Conservation (phyloP, 2,113 vertebrate species). For the Atrichornis clamosus region DNA sequence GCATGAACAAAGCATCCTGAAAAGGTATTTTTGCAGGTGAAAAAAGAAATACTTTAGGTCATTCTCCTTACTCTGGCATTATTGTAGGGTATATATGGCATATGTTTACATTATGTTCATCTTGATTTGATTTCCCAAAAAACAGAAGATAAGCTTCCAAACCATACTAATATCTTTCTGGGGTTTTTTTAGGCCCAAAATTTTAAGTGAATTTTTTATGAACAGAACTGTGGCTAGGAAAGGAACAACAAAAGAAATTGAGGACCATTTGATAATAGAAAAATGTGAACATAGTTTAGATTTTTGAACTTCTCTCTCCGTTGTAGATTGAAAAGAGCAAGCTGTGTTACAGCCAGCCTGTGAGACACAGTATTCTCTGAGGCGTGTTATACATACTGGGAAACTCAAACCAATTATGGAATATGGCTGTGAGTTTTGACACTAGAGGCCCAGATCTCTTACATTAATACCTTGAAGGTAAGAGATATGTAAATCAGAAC, state of each 20-base stretch:
- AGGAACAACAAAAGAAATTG: not conserved
- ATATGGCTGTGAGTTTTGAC: not conserved
- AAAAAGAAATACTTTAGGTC: not conserved
- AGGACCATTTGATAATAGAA: not conserved
- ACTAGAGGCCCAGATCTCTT: not conserved
- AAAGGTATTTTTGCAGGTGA: not conserved
- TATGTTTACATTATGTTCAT: not conserved
- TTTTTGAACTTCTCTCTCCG: not conserved
- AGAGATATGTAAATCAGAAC: not conserved
- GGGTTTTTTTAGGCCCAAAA: not conserved
- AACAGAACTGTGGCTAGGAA: not conserved
- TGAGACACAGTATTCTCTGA: not conserved
- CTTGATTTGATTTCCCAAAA: not conserved
- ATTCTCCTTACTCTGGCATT: not conserved
- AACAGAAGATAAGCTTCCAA: not conserved
- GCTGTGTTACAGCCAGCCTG: not conserved
- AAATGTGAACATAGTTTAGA: not conserved
- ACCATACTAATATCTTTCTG: accelerated
- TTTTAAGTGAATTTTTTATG: not conserved
- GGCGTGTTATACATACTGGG: not conserved
- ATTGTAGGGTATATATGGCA: not conserved
- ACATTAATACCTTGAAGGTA: not conserved
- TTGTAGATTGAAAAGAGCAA: not conserved
- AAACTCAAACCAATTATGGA: not conserved
- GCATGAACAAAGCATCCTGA: not conserved